Evolutionary conservation across 2,888 invertebrate species (phyloP).

Genomic region (Ophioninae sp.): DNA sequence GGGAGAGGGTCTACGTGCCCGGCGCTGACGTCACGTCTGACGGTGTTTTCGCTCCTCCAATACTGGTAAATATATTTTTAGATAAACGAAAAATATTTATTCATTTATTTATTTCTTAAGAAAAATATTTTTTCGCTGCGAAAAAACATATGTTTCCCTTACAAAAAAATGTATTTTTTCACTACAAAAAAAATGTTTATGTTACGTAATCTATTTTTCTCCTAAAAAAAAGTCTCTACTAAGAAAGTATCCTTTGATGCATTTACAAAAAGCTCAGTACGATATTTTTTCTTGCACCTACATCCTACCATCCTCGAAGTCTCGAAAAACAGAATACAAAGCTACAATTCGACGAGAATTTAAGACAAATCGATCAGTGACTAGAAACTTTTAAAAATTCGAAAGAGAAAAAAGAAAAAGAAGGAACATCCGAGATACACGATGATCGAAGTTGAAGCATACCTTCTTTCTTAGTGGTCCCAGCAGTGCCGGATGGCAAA

Average conservation of each 20-base stretch:
- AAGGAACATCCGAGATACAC: background rate
- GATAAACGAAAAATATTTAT: background rate
- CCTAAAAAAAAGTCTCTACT: background rate
- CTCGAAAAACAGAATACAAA: too few species aligned
- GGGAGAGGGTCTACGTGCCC: conserved; percentile 82
- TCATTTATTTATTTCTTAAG: too few species aligned
- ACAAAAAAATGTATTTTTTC: too few species aligned
- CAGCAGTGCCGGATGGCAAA: background rate
- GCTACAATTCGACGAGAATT: background rate
- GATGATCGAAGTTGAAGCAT: background rate
- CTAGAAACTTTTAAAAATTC: background rate
- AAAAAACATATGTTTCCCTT: too few species aligned
- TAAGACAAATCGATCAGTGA: background rate
- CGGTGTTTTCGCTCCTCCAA: conserved; percentile 69
- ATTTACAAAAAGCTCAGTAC: conserved; percentile 19
- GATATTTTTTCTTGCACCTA: conserved; percentile 3
- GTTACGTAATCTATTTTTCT: too few species aligned
- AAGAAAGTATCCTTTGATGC: conserved; percentile 2
- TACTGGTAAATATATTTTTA: conserved; percentile 51
- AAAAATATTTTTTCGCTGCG: too few species aligned
- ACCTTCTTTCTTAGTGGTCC: background rate
- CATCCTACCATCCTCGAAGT: background rate
- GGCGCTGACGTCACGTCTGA: conserved; percentile 81
- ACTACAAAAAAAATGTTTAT: too few species aligned
- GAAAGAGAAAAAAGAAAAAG: background rate